These are phyloP conservation scores for Trochalopteron elliotii DNA, from an alignment of 2,113 vertebrate species.

Conservation along the genomic window DNA sequence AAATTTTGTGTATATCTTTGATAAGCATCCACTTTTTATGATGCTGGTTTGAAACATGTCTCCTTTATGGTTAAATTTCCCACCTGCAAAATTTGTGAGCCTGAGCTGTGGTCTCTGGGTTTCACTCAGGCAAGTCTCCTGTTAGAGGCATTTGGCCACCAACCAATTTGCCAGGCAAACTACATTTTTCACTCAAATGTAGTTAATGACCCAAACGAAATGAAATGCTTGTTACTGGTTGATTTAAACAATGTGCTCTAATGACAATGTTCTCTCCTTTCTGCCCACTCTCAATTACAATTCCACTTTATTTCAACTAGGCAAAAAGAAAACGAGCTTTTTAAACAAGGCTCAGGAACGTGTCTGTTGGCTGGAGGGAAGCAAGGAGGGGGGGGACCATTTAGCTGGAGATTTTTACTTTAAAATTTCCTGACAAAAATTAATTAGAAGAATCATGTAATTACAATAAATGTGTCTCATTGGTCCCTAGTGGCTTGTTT, in stretches of 20 bases:
- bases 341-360: background rate
- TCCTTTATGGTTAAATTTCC: background rate
- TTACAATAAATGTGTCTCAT: conserved; percentile 64
- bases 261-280: conserved; percentile 39
- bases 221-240: conserved; percentile 51
- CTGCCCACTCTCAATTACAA: conserved; percentile 27
- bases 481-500: conserved; percentile 59
- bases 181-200: conserved; percentile 50
- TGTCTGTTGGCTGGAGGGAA: background rate
- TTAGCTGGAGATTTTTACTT: conserved; percentile 54
- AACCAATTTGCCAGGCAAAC: conserved; percentile 25
- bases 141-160: conserved; percentile 24
- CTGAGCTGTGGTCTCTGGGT: background rate
- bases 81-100: background rate
- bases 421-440: conserved; percentile 64
- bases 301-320: conserved; percentile 34
- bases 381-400: background rate
- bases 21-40: background rate
- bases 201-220: conserved; percentile 57
- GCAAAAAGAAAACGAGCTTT: background rate
- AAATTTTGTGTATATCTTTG: background rate
- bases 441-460: conserved; percentile 72
- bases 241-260: conserved; percentile 57
- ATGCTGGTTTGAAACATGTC: background rate
- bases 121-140: background rate